Percentiles rank a stretch among this genome's conserved stretches.
Evolutionary conservation across 2,113 vertebrate species (phyloP).

Genomic region (mouse (Mus musculus)): GRCm39 chr5:28939001-28939500

Average conservation of each 20-base stretch:
- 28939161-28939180: background rate
- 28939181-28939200: background rate
- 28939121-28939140: background rate
- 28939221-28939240: too few species aligned
- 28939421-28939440: background rate
- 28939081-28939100: background rate
- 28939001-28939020: background rate
- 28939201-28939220: background rate
- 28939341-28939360: background rate
- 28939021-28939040: background rate
- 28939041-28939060: background rate
- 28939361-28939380: background rate
- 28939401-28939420: background rate
- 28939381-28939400: background rate
- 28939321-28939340: background rate
- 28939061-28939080: background rate
- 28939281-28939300: background rate
- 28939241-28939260: background rate
- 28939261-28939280: background rate
- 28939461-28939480: accelerated
- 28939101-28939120: background rate
- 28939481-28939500: too few species aligned
- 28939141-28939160: background rate
- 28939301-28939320: background rate
- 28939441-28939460: background rate